Percentiles rank a stretch among this genome's conserved stretches.
These are phyloP conservation scores for Carollia perspicillata DNA, from an alignment of 2,113 vertebrate species.

Conservation along the genomic window DNA sequence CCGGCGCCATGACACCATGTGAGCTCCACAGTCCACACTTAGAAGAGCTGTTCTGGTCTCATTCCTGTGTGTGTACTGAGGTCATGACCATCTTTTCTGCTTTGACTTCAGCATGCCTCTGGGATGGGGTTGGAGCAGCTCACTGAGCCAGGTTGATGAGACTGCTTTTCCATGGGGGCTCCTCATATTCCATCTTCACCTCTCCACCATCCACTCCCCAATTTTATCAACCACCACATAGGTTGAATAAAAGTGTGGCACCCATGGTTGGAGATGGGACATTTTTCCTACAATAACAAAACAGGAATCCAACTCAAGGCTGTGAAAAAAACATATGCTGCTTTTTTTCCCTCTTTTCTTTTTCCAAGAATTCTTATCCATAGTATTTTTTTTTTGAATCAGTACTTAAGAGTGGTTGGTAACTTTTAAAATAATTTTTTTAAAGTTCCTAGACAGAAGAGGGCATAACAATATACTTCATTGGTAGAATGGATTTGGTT, in stretches of 20 bases:
- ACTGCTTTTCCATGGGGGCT: constrained; percentile 19
- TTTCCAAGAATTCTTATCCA: constrained; percentile 25
- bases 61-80: not conserved
- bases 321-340: constrained; percentile 60
- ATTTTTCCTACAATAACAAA: constrained; percentile 46
- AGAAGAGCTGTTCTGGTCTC: not conserved
- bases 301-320: constrained; percentile 59
- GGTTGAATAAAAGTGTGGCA: constrained; percentile 58
- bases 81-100: not conserved
- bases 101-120: constrained; percentile 34
- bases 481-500: constrained; percentile 14
- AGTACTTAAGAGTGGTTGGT: not conserved
- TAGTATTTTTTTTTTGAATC: not conserved
- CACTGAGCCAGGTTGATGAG: constrained; percentile 48
- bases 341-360: constrained; percentile 6
- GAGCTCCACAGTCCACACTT: constrained; percentile 68
- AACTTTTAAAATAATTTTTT: constrained; percentile 47
- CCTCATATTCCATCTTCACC: not conserved
- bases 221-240: constrained; percentile 1
- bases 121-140: constrained; percentile 21
- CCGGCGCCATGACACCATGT: constrained; percentile 96
- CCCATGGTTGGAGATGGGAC: constrained; percentile 53
- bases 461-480: constrained; percentile 19
- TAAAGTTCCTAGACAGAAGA: constrained; percentile 19
- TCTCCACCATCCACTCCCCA: constrained; percentile 2